Evolutionary conservation across 2,888 invertebrate genomes (phyloP), one percentile per base, ranked within the genome.

Genomic region (Tipula helvola): DNA sequence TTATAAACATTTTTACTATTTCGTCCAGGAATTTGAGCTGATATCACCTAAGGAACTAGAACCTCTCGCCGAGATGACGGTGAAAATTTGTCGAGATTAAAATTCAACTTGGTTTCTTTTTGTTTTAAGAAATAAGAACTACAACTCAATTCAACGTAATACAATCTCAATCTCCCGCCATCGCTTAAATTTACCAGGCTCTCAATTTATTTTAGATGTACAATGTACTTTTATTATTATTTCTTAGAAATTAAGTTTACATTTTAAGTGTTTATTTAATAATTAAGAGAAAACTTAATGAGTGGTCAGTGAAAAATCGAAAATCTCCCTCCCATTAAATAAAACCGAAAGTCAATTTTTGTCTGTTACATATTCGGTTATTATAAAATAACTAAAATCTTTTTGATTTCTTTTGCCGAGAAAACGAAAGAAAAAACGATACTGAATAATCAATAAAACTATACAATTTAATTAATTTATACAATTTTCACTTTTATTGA

Each of bases 1-100:
- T 90, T 98, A 97, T 92, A 98, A 98, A 90, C 97, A 98, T 91
- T 98, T 97, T 91, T 97, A 96, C 91, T 98, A 96, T 90, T 98
- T 98, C 91, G 96, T 97, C 28, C 95, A 94, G 85, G 97, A 98
- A 91, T 97, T 97, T 90, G 95, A 96, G 89, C 92, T 98, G 89
- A 95, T 98, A 85, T 95, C 95, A 88, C 91, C 93, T 44, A 96
- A 96, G 90, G 97, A 98, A 91, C 91, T 98, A 88, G 97, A 97
- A 90, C 97, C 97, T 0, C 91, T 97, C 88, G 93, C 93, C 18
- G 96, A 96, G 91, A 95, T 96, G 95, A 95, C 96, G 8, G 91
- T 93, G 4, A 94, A 93, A 90, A 94, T 96, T 88, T 96, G 96
- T 90, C 94, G 94, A 90, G 94, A 94, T 90, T 86, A 87, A 39